Base-by-base conservation (phyloP, 2,888 invertebrate genomes). In the Acrocera orbiculus region DNA sequence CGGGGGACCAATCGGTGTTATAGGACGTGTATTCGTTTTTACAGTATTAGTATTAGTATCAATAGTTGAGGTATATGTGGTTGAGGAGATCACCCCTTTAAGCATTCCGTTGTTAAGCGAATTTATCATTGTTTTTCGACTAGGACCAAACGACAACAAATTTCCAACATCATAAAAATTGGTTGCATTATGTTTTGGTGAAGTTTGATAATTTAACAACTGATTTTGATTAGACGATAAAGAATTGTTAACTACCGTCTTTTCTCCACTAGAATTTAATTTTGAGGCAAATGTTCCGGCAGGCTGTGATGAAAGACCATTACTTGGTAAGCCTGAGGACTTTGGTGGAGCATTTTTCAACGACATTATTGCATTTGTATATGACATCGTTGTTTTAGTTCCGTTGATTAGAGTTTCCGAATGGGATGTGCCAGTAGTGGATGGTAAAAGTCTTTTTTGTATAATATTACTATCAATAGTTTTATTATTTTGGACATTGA, bases 321-420 rank as follows among this genome's bases (percentile, higher is more conserved):
- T 16, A 44, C 32, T 24, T 30, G 5, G 27, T 19, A 34, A 10
- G 41, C 43, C 56, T 46, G 48, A 34, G 30, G 49, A 46, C 39
- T 46, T 47, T 16, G 44, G 43, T 34, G 42, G 47, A 31, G 33
- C 47, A 40, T 62, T 57, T 24, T 66, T 64, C 14, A 66, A 58
- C 16, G 67, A 66, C 62, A 66, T 66, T 39, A 68, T 65, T 24
- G 66, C 66, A 39, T 63, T 64, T 7, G 67, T 66, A 45, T 69
- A 67, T 2, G 67, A 66, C 61, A 67, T 66, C 11, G 69, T 67
- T 5, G 67, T 66, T 45, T 66, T 62, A 41, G 70, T 66, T n/a
- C n/a, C n/a, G n/a, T n/a, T n/a, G n/a, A n/a, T n/a, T n/a, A n/a
- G n/a, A n/a, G n/a, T n/a, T n/a, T n/a, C n/a, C n/a, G n/a, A n/a